Evolutionary conservation across 1,140 invertebrate species (phyloP), one percentile per base, ranked within the genome.

Genomic region (Psix sp.): DNA sequence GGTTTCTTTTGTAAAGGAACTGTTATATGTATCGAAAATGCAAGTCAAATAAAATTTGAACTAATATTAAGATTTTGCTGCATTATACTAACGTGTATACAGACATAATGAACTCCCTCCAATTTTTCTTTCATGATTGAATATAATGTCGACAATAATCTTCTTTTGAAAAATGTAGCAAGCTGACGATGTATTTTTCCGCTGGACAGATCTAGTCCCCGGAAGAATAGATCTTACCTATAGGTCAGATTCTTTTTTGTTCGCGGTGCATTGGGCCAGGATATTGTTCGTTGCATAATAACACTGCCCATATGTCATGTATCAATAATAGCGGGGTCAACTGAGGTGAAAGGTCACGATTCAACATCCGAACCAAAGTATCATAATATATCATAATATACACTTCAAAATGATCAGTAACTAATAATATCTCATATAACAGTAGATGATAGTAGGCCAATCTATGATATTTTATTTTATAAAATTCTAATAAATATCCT

Each of bases 271-370:
- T 57, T 43, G 65, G 66, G 71, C 72, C 56, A 59, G 51, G 74
- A 76, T 49, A 81, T 81, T 81, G 78, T 81, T 60, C 45, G 51
- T 62, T 77, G 39, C 74, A 75, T 79, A 80, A 79, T 77, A 73
- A 77, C 60, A 77, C 70, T 74, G 59, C 68, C 76, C 70, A 54
- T 79, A 71, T 74, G 70, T 77, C 74, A 72, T 51, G 73, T 79
- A 54, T 70, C 57, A 72, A 78, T 49, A 75, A 72, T 70, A 38
- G 49, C 31, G 62, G 38, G 77, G 63, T 74, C 74, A 73, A 40
- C 18, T 7, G 24, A 68, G 74, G 73, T 80, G 66, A 76, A 31
- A 79, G 79, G 73, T 80, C 59, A 38, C 20, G 38, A 66, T 77
- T 76, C 42, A 62, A 56, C 26, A 51, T 46, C 17, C 36, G 3